These are phyloP conservation scores for Papilio dardanus DNA, from an alignment of 1,140 invertebrate genomes.

Conservation along the genomic window DNA sequence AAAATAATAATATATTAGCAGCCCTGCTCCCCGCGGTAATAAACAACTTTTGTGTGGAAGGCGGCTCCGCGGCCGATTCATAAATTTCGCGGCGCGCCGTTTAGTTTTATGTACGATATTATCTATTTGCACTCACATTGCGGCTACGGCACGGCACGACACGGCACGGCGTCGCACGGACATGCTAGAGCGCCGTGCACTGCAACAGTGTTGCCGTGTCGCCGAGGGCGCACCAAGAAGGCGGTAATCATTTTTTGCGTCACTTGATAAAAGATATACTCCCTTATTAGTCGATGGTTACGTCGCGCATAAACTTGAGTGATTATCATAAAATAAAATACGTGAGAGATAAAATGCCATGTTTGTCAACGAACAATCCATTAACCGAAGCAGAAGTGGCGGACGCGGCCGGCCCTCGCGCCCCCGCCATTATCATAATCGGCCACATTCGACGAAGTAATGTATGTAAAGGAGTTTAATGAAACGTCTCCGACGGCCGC, in stretches of 20 bases:
- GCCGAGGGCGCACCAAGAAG: neutral
- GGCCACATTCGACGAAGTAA: constrained; percentile 77
- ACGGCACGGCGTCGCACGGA: neutral
- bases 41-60: constrained; percentile 79
- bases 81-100: constrained; percentile 74
- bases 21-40: constrained; percentile 65
- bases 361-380: constrained; percentile 70
- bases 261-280: constrained; percentile 42
- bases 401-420: constrained; percentile 61
- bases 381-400: constrained; percentile 67
- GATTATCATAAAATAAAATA: constrained; percentile 53
- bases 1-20: constrained; percentile 74
- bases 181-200: constrained; percentile 3
- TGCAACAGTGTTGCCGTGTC: neutral
- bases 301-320: constrained; percentile 50
- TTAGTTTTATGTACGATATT: constrained; percentile 75
- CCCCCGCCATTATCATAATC: constrained; percentile 76
- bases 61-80: constrained; percentile 71
- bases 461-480: constrained; percentile 79
- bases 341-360: constrained; percentile 48
- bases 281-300: constrained; percentile 48
- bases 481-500: constrained; percentile 77
- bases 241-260: constrained; percentile 33
- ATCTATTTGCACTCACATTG: constrained; percentile 65
- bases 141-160: too few species aligned